Evolutionary conservation across 2,888 invertebrate species (phyloP).

Genomic region (Gymnoscelis rufifasciata): DNA sequence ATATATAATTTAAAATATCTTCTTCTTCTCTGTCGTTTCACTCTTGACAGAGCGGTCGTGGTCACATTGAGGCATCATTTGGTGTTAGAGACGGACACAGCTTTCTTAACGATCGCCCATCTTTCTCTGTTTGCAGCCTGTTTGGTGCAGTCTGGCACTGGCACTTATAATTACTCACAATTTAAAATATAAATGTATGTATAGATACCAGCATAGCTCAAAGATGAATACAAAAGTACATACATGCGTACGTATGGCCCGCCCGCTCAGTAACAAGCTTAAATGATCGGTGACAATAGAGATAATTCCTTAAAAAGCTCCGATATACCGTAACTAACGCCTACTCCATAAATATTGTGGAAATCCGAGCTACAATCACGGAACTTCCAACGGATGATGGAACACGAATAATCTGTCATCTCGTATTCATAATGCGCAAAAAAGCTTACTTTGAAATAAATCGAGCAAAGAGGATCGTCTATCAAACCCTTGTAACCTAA

Average conservation of each 20-base stretch:
- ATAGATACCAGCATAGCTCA: too few relatives aligned
- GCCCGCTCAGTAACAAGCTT: not conserved
- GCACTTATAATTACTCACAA: too few relatives aligned
- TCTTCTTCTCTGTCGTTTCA: too few relatives aligned
- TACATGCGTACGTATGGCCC: too few relatives aligned
- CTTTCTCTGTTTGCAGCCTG: too few relatives aligned
- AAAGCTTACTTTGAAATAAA: not conserved
- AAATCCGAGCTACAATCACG: constrained; percentile 9
- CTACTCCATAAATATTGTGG: constrained; percentile 13
- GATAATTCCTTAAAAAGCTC: constrained; percentile 6
- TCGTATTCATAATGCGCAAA: constrained; percentile 1
- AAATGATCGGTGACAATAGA: not conserved
- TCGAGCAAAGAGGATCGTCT: not conserved
- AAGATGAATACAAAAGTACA: not conserved
- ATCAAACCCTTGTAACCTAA: not conserved
- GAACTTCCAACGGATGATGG: constrained; percentile 2
- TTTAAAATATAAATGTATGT: too few relatives aligned
- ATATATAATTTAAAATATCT: too few relatives aligned
- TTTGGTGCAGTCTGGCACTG: too few relatives aligned
- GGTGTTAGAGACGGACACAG: too few relatives aligned
- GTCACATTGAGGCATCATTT: too few relatives aligned
- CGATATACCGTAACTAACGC: constrained; percentile 7
- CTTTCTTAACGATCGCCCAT: too few relatives aligned
- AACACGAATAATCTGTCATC: constrained; percentile 5
- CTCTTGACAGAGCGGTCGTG: too few relatives aligned